These are phyloP conservation scores for Eueides isabella DNA, from an alignment of 1,140 invertebrate genomes.

Conservation along the genomic window DNA sequence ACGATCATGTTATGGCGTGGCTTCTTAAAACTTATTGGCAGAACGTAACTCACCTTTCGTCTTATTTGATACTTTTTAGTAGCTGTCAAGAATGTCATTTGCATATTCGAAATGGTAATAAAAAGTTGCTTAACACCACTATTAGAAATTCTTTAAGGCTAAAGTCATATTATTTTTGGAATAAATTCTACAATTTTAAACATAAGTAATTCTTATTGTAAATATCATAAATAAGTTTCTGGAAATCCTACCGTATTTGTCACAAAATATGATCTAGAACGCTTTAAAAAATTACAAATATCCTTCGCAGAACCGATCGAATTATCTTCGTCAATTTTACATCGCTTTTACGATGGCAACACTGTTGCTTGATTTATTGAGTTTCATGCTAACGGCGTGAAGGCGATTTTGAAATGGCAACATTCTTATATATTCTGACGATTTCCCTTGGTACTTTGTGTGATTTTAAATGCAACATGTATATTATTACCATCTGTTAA, in stretches of 20 bases:
- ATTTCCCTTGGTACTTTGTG: slow-evolving; percentile 41
- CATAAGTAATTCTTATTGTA: background rate
- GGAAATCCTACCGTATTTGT: background rate
- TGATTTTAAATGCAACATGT: slow-evolving; percentile 31
- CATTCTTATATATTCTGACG: slow-evolving; percentile 46
- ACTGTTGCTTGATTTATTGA: slow-evolving; percentile 74
- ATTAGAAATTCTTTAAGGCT: background rate
- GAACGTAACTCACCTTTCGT: slow-evolving; percentile 38
- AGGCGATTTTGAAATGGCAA: slow-evolving; percentile 65
- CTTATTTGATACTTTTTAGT: slow-evolving; percentile 36
- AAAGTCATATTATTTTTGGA: background rate
- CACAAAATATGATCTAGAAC: slow-evolving; percentile 15
- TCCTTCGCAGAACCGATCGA: slow-evolving; percentile 72
- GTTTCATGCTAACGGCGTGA: slow-evolving; percentile 57
- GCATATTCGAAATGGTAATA: slow-evolving; percentile 4
- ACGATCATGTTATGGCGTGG: slow-evolving; percentile 42
- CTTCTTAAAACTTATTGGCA: slow-evolving; percentile 41
- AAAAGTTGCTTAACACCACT: background rate
- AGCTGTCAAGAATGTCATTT: slow-evolving; percentile 34
- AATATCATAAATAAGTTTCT: background rate
- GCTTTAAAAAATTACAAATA: slow-evolving; percentile 49
- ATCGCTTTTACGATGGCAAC: slow-evolving; percentile 69
- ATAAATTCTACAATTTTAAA: background rate
- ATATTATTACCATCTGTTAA: slow-evolving; percentile 18
- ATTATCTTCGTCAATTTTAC: slow-evolving; percentile 74